Evolutionary conservation across 2,888 invertebrate species (phyloP).

Genomic region (Pasiphila rectangulata): DNA sequence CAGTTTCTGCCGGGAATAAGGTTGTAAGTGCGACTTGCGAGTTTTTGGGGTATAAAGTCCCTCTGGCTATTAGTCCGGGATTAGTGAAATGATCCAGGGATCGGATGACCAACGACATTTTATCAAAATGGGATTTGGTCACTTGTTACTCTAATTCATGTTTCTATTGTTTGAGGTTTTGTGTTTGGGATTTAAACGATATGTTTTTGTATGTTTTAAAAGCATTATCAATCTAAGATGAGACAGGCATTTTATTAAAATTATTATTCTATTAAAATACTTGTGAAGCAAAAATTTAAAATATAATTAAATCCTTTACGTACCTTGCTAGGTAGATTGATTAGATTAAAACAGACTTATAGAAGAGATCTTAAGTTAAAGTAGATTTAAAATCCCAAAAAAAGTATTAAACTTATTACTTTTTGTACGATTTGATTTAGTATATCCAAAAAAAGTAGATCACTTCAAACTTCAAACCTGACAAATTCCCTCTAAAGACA

Average conservation of each 20-base stretch:
- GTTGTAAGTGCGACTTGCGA: slow-evolving; percentile 20
- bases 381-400: no score
- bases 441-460: not conserved
- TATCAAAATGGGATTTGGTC: slow-evolving; percentile 73
- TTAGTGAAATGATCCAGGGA: slow-evolving; percentile 70
- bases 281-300: slow-evolving; percentile 42
- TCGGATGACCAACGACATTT: slow-evolving; percentile 73
- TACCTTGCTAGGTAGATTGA: no score
- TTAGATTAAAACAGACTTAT: no score
- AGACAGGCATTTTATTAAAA: no score
- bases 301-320: no score
- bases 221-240: no score
- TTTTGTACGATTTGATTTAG: no score
- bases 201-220: no score
- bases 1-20: slow-evolving; percentile 16
- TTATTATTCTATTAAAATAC: not conserved
- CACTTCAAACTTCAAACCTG: not conserved
- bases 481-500: slow-evolving; percentile 40
- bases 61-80: slow-evolving; percentile 74
- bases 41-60: slow-evolving; percentile 39
- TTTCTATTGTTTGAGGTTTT: slow-evolving; percentile 51
- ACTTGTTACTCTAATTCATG: slow-evolving; percentile 66
- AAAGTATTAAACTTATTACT: no score
- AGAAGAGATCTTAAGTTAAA: no score
- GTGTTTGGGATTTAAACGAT: not conserved